A percentile compares a stretch with the other conserved stretches of the same genome.
phyloP scores from a whole-genome alignment of 2,797 vertebrate species.

The Sus cebifrons region DNA sequence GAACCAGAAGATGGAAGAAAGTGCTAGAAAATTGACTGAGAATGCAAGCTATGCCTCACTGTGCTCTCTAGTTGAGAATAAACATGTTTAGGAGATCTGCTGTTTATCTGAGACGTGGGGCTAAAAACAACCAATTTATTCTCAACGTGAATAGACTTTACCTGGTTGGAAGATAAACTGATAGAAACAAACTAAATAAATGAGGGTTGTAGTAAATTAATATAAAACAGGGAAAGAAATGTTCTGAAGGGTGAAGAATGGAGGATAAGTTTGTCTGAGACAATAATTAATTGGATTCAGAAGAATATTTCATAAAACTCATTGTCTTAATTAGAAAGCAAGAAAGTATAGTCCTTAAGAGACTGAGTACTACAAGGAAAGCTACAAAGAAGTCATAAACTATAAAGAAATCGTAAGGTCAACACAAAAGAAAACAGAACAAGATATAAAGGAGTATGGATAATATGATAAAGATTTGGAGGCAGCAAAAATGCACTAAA shows the following conservation, averaged over 20 bases:
- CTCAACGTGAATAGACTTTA: not conserved
- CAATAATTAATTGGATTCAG: slow-evolving; percentile 36
- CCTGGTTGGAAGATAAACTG: slow-evolving; percentile 22
- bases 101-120: slow-evolving; percentile 1
- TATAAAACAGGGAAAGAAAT: not conserved
- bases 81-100: slow-evolving; percentile 9
- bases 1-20: not conserved
- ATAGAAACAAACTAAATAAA: slow-evolving; percentile 29
- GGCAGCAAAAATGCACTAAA: not conserved
- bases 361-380: not conserved
- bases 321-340: slow-evolving; percentile 44
- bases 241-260: not conserved
- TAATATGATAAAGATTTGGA: slow-evolving; percentile 13
- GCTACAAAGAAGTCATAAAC: not conserved
- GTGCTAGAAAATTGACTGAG: not conserved
- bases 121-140: not conserved
- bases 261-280: slow-evolving; percentile 23
- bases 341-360: not conserved
- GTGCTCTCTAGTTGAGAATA: not conserved
- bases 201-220: not conserved
- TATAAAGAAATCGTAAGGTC: slow-evolving; percentile 5
- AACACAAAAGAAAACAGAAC: not conserved
- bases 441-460: slow-evolving; percentile 20
- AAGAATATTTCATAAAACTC: not conserved
- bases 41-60: not conserved